phyloP scores from a whole-genome alignment of 1,140 invertebrate species.

The Adoxophyes honmai region DNA sequence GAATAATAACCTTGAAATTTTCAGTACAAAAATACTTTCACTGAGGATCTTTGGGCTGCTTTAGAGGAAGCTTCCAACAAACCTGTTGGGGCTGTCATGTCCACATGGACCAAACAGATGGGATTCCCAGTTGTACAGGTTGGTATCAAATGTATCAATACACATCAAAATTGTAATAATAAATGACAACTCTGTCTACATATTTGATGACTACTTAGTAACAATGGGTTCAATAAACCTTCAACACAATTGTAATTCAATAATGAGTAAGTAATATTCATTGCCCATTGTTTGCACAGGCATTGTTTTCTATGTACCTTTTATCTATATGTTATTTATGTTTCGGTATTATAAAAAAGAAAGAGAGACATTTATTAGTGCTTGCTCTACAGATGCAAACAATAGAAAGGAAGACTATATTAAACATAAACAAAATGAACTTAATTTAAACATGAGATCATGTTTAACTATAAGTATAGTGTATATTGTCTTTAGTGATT shows the following conservation, averaged over 20 bases:
- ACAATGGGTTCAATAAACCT: constrained; percentile 1
- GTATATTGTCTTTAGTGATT: too few relatives aligned
- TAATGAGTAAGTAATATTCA: constrained; percentile 11
- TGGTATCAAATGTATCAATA: background rate
- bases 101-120: constrained; percentile 95
- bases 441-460: constrained; percentile 3
- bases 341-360: too few relatives aligned
- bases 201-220: constrained; percentile 8
- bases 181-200: background rate
- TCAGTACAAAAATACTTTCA: constrained; percentile 86
- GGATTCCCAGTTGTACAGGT: constrained; percentile 88
- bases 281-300: constrained; percentile 2
- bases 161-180: constrained; percentile 1
- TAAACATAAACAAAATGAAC: background rate
- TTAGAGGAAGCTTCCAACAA: constrained; percentile 93
- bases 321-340: too few relatives aligned
- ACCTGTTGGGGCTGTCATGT: constrained; percentile 95
- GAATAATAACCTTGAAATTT: constrained; percentile 20
- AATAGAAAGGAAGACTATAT: too few relatives aligned
- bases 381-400: too few relatives aligned
- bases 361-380: too few relatives aligned
- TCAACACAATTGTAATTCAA: background rate
- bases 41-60: constrained; percentile 95
- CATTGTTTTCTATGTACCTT: background rate
- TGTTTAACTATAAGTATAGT: too few relatives aligned